Base-by-base conservation (phyloP, 2,797 vertebrate genomes). In the Perdix hodgsoniae region DNA sequence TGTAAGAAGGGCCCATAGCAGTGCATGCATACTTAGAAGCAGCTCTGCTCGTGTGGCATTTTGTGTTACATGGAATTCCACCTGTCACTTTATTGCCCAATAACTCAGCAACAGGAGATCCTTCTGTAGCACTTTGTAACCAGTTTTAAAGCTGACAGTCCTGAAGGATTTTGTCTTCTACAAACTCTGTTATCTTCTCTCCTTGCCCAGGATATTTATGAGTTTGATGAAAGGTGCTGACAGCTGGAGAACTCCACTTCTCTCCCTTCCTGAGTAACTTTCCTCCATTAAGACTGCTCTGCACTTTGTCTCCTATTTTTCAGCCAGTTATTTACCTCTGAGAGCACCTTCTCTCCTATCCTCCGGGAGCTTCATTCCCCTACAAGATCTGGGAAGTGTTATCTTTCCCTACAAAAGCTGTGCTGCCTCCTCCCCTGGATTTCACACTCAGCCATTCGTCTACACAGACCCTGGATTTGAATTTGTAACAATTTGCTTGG, bases 401-500 rank as follows among this genome's bases (percentile, higher is more conserved):
- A 27, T 54, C 79, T 83, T 87, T 80, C 44, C 37, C 35, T 74
- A 35, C 49, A 75, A 37, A 83, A 67, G 37, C 5, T 35, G 69
- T 22, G 40, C 21, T 93, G 54, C 73, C 59, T 93, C 33, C 69
- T 94, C 73, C 59, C 42, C 85, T 87, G 66, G 70, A 45, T 93
- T 91, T 90, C 92, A 80, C 86, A 83, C 74, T 92, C 44, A 89
- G 54, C 89, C 63, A n/a, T 63, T 79, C 74, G 59, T 77, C 87
- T 91, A 29, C 82, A 83, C 89, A 96, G 89, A 77, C 61, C n/a
- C 65, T 61, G 54, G 17, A 94, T 95, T 93, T 96, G 82, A 96
- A 96, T 93, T 85, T 80, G 80, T 49, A 81, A 83, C 66, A 59
- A 47, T 94, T 72, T 83, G 92, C 79, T 86, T 91, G 92, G 82